A percentile compares a stretch with the other conserved stretches of the same genome.
Evolutionary conservation across 2,797 vertebrate species (phyloP).

Genomic region (Chromis chromis): DNA sequence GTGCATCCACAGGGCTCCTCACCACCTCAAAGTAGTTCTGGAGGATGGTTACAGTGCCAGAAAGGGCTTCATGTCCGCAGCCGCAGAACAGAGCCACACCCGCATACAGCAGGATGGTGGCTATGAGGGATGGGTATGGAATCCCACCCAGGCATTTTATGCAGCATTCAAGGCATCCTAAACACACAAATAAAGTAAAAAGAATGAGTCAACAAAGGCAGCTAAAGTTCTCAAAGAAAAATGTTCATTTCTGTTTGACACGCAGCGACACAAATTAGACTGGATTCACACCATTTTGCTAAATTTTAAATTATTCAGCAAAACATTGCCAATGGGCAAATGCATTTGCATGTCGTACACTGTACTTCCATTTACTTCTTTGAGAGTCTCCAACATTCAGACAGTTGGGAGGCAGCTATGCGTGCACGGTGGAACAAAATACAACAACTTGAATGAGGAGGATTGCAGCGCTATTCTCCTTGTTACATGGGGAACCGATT

Average conservation of each 20-base stretch:
- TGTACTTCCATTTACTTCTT: conserved; percentile 18
- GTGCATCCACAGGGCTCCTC: conserved; percentile 90
- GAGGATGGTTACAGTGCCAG: conserved; percentile 96
- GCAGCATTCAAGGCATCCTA: conserved; percentile 97
- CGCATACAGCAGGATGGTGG: conserved; percentile 96
- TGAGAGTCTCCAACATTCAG: conserved; percentile 12
- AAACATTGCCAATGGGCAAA: conserved; percentile 9
- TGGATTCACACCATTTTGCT: not conserved
- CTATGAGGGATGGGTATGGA: conserved; percentile 95
- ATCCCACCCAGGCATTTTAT: conserved; percentile 98
- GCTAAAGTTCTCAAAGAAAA: not conserved
- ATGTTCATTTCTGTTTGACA: not conserved
- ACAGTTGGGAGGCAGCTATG: not conserved
- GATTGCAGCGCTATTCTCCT: not conserved
- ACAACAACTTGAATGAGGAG: not conserved
- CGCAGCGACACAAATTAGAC: not conserved
- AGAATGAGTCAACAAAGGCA: not conserved
- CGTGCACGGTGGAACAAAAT: conserved; percentile 1
- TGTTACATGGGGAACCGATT: not conserved
- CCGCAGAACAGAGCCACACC: conserved; percentile 98
- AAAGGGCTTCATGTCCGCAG: conserved; percentile 96
- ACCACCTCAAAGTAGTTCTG: conserved; percentile 98
- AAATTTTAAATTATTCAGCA: conserved; percentile 48
- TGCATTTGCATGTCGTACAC: conserved; percentile 26
- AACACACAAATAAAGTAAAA: conserved; percentile 11